These are phyloP conservation scores for Crambe crambe DNA, from an alignment of 37 sponge, comb jelly and placozoan genomes.

Conservation along the genomic window DNA sequence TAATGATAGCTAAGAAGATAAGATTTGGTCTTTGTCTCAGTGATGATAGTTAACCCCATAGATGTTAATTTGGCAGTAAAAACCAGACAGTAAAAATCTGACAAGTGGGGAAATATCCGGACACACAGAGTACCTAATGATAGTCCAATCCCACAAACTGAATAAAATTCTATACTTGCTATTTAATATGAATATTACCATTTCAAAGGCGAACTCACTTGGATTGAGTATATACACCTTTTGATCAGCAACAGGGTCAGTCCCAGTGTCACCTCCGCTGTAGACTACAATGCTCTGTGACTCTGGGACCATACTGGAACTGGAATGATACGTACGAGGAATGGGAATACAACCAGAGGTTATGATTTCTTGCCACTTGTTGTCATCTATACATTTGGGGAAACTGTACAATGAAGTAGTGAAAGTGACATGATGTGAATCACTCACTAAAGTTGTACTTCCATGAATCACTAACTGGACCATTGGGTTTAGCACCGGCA, in stretches of 20 bases:
- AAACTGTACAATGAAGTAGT: background rate
- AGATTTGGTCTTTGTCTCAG: too few relatives aligned
- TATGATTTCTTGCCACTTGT: conserved; percentile 11
- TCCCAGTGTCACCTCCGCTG: conserved; percentile 49
- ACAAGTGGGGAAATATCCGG: too few relatives aligned
- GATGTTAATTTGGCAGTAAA: too few relatives aligned
- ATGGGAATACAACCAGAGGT: conserved; percentile 4
- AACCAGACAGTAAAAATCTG: too few relatives aligned
- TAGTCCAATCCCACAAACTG: too few relatives aligned
- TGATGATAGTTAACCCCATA: too few relatives aligned
- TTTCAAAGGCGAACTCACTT: too few relatives aligned
- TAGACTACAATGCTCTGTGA: conserved; percentile 36
- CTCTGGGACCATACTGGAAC: background rate
- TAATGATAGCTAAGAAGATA: too few relatives aligned
- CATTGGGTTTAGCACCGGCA: conserved; percentile 33
- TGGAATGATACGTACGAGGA: conserved; percentile 48
- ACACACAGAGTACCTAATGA: too few relatives aligned
- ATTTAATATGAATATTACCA: too few relatives aligned
- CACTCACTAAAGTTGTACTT: conserved; percentile 16
- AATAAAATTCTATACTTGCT: background rate
- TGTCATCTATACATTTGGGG: background rate
- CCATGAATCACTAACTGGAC: conserved; percentile 52
- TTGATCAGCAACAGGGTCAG: conserved; percentile 6
- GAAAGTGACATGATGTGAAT: background rate
- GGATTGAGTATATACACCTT: conserved; percentile 19